phyloP scores from a whole-genome alignment of 2,797 vertebrate genomes.

The Otolemur crassicaudatus region DNA sequence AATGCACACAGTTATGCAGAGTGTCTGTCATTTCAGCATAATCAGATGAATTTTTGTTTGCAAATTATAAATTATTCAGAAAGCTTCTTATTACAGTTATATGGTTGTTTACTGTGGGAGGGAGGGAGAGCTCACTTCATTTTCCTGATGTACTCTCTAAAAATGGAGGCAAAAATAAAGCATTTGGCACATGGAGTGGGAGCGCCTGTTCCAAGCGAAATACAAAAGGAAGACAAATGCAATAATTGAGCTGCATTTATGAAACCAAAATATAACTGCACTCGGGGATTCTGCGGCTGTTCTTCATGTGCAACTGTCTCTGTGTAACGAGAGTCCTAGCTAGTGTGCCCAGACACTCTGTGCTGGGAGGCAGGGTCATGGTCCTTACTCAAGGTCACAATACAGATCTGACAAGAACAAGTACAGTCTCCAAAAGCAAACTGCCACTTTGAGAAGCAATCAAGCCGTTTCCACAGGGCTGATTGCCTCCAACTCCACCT shows the following conservation, averaged over 20 bases:
- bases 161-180: conserved; percentile 70
- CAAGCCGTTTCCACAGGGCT: conserved; percentile 65
- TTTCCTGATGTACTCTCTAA: conserved; percentile 72
- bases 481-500: conserved; percentile 79
- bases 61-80: conserved; percentile 87
- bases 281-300: neutral
- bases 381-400: conserved; percentile 70
- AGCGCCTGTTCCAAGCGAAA: conserved; percentile 66
- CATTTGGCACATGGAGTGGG: conserved; percentile 50
- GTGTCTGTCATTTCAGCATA: conserved; percentile 74
- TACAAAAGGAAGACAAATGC: conserved; percentile 70
- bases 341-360: neutral
- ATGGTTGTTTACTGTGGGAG: conserved; percentile 70
- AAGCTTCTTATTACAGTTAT: conserved; percentile 74
- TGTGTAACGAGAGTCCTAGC: neutral
- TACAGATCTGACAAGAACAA: conserved; percentile 56
- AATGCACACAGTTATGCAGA: conserved; percentile 71
- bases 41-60: conserved; percentile 83
- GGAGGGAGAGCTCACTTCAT: conserved; percentile 62
- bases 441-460: conserved; percentile 77
- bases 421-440: conserved; percentile 55
- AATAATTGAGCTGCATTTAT: conserved; percentile 65
- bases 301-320: conserved; percentile 31
- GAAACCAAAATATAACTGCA: conserved; percentile 69
- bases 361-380: conserved; percentile 6